Evolutionary conservation across 2,113 vertebrate species (phyloP).

Genomic region (Mus pahari): DNA sequence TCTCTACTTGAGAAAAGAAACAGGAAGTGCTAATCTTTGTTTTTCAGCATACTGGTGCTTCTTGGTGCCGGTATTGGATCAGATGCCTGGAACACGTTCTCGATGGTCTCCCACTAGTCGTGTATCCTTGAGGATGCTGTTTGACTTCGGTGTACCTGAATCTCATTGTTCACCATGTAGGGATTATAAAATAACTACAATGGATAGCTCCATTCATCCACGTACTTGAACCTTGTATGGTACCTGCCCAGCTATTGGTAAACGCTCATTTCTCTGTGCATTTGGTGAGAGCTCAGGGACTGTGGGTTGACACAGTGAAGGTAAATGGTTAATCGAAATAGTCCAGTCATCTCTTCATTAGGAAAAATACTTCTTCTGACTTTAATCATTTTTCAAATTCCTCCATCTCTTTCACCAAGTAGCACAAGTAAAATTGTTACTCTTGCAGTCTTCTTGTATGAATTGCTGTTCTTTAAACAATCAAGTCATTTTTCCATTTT

Average conservation of each 20-base stretch:
- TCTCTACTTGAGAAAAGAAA: not conserved
- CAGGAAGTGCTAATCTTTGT: not conserved
- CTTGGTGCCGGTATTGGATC: not conserved
- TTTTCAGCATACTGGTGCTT: not conserved
- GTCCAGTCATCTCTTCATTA: not conserved
- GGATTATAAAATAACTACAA: not conserved
- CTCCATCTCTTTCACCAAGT: not conserved
- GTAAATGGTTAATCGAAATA: not conserved
- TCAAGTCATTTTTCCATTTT: not conserved
- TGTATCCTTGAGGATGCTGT: not conserved
- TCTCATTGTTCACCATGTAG: not conserved
- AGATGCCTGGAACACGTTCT: not conserved
- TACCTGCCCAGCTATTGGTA: not conserved
- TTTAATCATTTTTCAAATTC: not conserved
- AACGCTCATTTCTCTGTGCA: not conserved
- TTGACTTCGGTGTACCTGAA: not conserved
- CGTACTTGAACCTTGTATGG: not conserved
- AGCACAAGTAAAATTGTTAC: not conserved
- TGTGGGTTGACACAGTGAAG: not conserved
- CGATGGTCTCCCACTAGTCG: not conserved
- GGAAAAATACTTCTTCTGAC: conserved; percentile 7
- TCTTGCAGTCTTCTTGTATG: not conserved
- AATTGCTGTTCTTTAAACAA: not conserved
- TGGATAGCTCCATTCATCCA: not conserved
- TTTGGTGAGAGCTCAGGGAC: not conserved